These are phyloP conservation scores for Hymenochirus boettgeri DNA, from an alignment of 2,113 vertebrate species.

Conservation along the genomic window DNA sequence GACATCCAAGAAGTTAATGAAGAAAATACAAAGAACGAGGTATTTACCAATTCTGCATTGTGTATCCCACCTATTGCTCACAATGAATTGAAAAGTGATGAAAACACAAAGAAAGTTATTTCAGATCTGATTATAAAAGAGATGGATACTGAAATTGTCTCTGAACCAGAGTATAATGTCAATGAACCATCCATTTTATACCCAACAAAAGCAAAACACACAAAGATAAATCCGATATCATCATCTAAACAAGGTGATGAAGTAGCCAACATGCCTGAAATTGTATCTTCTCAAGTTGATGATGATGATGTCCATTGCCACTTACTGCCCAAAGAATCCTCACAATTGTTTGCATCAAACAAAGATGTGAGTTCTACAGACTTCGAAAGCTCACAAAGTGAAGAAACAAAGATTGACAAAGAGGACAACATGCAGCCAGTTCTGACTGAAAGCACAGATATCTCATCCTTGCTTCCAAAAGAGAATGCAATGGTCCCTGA, in stretches of 20 bases:
- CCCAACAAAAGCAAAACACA: neutral
- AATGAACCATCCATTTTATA: neutral
- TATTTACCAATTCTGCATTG: conserved; percentile 50
- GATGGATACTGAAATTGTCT: conserved; percentile 34
- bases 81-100: conserved; percentile 46
- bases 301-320: conserved; percentile 31
- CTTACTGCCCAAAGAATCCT: conserved; percentile 40
- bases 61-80: conserved; percentile 51
- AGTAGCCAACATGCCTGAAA: neutral
- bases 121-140: conserved; percentile 34
- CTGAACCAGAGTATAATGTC: conserved; percentile 33
- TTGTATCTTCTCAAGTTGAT: accelerated
- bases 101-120: neutral
- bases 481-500: conserved; percentile 12
- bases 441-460: neutral
- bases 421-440: conserved; percentile 16
- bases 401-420: conserved; percentile 8
- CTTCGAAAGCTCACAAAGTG: neutral
- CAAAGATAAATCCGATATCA: neutral
- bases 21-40: conserved; percentile 50
- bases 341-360: neutral
- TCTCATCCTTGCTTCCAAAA: conserved; percentile 39
- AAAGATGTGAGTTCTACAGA: conserved; percentile 12
- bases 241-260: neutral
- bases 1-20: conserved; percentile 63